Evolutionary conservation across 1,140 invertebrate genomes (phyloP), one percentile per base, ranked within the genome.

Genomic region (Plectrocnemia conspersa): DNA sequence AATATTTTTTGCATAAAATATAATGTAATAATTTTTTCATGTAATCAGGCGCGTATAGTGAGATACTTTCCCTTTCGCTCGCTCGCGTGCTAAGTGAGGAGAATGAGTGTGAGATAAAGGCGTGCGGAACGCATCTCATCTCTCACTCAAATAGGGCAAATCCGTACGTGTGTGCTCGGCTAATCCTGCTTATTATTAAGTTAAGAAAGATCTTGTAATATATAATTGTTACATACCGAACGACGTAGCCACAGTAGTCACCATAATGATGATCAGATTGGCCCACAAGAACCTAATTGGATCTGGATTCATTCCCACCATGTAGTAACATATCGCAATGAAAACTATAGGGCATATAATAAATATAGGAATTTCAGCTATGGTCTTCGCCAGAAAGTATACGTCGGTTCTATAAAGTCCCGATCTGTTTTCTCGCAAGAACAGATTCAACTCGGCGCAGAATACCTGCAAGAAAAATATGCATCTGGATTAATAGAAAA

Each of bases 381-480:
- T 63, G 0, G 88, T 92, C 75, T 97, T 98, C 48, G 88, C 86
- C 10, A 97, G 68, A 72, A 96, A 98, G 68, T 97, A 98, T 0
- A 93, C 83, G 63, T 95, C 93, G 0, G 88, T 88, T 32, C 93
- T 77, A 65, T 98, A 98, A 78, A 97, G 87, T 19, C 93, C 91
- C 64, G 89, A 92, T 46, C 84, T 82, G 66, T 97, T 86, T 72
- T 97, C 94, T 19, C 93, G 74, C 55, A 97, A 76, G 69, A 97
- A 97, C 45, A 98, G 84, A 0, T 92, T 90, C 9, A 97, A 71
- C 71, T 98, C 94, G 0, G 83, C 77, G 65, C 91, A 94, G 68
- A 98, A 97, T 1, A 93, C 88, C 93, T 97, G 65, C 18, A 76
- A 73, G 46, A 58, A 63, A 36, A 16, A 21, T 18, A 46, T 16